Base-by-base conservation (phyloP, 1,140 invertebrate species). In the Halesus radiatus region DNA sequence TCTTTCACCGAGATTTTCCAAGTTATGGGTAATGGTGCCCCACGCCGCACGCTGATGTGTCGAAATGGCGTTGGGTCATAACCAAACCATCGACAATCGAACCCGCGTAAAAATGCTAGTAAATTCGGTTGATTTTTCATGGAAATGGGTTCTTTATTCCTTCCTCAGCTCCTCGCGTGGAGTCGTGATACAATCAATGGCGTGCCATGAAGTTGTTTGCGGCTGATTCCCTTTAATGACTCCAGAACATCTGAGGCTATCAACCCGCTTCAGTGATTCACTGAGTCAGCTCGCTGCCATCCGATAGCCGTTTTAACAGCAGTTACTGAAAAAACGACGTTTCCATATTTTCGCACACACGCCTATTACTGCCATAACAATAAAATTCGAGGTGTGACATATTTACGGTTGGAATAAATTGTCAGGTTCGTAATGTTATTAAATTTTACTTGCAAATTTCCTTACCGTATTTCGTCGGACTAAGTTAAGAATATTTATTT, bases 231-330 rank as follows among this genome's bases (percentile, higher is more conserved):
- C 23, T 37, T 23, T 32, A 66, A 52, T 50, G n/a, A 20, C 50
- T 45, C 20, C n/a, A 53, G 68, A 72, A 72, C 68, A 18, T 72
- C 68, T 52, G 26, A 53, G 45, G 68, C 68, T 72, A 53, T 72
- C 68, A 53, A 53, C 68, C 68, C 15, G 22, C 45, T 22, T 7
- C 50, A 37, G 23, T 72, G 68, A 72, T 53, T 53, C 50, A 23
- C 16, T 50, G n/a, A 22, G 20, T 16, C 50, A 3, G 68, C 23
- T 72, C 13, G 7, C 68, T 16, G 50, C 45, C 23, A 16, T 64
- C 23, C 60, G 60, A 64, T 64, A 64, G 23, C 60, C 8, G 8
- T 45, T 45, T 45, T 45, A 5, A 45, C 13, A 45, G 13, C 7
- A 13, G 37, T 45, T 45, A 45, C 37, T 45, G 37, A 45, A 45